phyloP scores from a whole-genome alignment of 35 echinoderm and acorn worm genomes.

The Lytechinus variegatus region DNA sequence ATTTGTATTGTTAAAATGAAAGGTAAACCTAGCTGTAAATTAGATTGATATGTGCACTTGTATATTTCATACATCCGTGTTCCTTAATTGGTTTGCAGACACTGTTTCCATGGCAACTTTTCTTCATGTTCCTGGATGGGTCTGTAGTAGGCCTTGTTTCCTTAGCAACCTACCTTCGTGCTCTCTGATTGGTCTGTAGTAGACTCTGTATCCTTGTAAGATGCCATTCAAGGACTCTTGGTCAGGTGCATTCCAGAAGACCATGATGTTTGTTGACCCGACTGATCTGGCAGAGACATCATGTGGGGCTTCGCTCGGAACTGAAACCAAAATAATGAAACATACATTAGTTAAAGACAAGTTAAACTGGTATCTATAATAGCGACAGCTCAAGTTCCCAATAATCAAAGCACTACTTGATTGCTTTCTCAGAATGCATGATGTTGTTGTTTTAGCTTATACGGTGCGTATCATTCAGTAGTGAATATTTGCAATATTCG shows the following conservation, averaged over 20 bases:
- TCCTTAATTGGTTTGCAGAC: slow-evolving; percentile 36
- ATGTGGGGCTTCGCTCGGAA: slow-evolving; percentile 82
- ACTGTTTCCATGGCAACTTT: slow-evolving; percentile 63
- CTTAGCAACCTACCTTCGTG: slow-evolving; percentile 80
- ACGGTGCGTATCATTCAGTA: too few species aligned
- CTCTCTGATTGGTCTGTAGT: slow-evolving; percentile 86
- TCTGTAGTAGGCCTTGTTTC: slow-evolving; percentile 79
- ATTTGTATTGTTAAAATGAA: too few species aligned
- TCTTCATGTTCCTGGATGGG: slow-evolving; percentile 87
- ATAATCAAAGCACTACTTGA: too few species aligned
- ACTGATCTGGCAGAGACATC: slow-evolving; percentile 64
- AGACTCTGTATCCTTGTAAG: slow-evolving; percentile 82
- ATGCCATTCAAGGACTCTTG: slow-evolving; percentile 88
- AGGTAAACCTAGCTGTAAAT: too few species aligned
- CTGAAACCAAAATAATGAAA: slow-evolving; percentile 53
- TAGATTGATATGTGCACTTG: too few species aligned
- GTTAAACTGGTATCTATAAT: too few species aligned
- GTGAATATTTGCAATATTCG: too few species aligned
- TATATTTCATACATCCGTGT: too few species aligned
- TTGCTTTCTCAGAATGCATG: too few species aligned
- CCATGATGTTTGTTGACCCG: slow-evolving; percentile 73
- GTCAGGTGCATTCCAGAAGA: slow-evolving; percentile 70
- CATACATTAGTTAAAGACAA: too few species aligned
- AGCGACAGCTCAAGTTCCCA: too few species aligned
- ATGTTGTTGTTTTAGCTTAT: too few species aligned